Percentiles rank a stretch among this genome's conserved stretches.
These are phyloP conservation scores for Himalopsyche japonica DNA, from an alignment of 2,888 invertebrate genomes.

Conservation along the genomic window DNA sequence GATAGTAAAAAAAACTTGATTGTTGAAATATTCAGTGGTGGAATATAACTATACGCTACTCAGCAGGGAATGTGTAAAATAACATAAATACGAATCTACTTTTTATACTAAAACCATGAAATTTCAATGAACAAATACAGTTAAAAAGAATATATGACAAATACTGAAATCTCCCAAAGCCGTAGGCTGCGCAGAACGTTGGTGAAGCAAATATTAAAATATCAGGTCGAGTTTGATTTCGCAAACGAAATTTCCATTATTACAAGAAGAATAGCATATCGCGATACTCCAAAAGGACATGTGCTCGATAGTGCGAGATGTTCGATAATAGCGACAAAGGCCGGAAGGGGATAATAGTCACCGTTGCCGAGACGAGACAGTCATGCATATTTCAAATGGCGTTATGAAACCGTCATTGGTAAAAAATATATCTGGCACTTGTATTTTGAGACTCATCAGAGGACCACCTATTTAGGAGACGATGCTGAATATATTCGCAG, in stretches of 20 bases:
- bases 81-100: too few relatives aligned
- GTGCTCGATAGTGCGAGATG: background rate
- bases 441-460: background rate
- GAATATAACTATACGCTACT: too few relatives aligned
- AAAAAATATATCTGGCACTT: background rate
- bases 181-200: background rate
- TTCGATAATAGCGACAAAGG: background rate
- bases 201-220: background rate
- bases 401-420: background rate
- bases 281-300: background rate
- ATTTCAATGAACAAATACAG: too few relatives aligned
- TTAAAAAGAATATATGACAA: background rate
- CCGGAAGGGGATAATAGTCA: background rate
- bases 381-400: background rate
- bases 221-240: background rate
- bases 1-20: too few relatives aligned
- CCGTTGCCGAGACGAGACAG: background rate
- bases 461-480: background rate
- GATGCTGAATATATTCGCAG: background rate
- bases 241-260: background rate
- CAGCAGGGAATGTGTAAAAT: too few relatives aligned
- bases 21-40: too few relatives aligned
- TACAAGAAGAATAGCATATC: background rate
- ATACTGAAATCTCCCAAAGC: background rate
- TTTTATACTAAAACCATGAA: too few relatives aligned